Percentiles rank a stretch among this genome's conserved stretches.
phyloP scores from a whole-genome alignment of 37 sponge, comb jelly and placozoan genomes.

The Beroe ovata region DNA sequence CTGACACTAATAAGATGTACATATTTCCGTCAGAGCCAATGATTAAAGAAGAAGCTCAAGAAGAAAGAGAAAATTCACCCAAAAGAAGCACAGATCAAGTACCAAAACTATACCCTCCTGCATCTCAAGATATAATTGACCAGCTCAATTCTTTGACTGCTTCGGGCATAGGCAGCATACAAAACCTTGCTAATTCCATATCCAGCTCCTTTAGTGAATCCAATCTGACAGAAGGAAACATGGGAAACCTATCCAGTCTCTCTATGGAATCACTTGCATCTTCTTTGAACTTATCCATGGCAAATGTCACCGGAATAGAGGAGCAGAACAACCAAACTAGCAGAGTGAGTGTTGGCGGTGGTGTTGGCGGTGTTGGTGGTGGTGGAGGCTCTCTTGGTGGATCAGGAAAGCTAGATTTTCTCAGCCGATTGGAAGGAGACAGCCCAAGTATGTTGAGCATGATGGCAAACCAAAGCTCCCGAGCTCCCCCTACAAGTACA shows the following conservation, averaged over 20 bases:
- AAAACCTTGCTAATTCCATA: conserved; percentile 50
- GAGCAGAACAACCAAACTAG: background rate
- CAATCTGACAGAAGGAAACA: background rate
- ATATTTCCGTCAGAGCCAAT: background rate
- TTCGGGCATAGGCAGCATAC: conserved; percentile 23
- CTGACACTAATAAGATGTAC: too few relatives aligned
- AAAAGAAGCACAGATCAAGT: background rate
- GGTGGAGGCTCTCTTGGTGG: background rate
- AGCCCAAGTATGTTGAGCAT: conserved; percentile 64
- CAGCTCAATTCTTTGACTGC: conserved; percentile 19
- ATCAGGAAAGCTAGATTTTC: conserved; percentile 13
- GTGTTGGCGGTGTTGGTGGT: background rate
- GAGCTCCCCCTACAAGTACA: background rate
- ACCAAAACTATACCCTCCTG: conserved; percentile 12
- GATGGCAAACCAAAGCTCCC: conserved; percentile 20
- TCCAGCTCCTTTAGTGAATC: background rate
- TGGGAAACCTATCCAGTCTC: conserved; percentile 4
- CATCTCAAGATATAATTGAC: conserved; percentile 28
- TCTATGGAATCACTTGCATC: conserved; percentile 53
- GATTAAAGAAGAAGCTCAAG: conserved; percentile 1
- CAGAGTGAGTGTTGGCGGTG: background rate
- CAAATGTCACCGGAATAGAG: conserved; percentile 18
- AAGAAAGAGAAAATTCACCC: background rate
- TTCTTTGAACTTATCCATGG: conserved; percentile 37
- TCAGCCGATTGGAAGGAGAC: conserved; percentile 56